Percentiles rank a stretch among this genome's conserved stretches.
phyloP scores from a whole-genome alignment of 53 echinoderm and acorn worm genomes.

The Holothuria scabra region DNA sequence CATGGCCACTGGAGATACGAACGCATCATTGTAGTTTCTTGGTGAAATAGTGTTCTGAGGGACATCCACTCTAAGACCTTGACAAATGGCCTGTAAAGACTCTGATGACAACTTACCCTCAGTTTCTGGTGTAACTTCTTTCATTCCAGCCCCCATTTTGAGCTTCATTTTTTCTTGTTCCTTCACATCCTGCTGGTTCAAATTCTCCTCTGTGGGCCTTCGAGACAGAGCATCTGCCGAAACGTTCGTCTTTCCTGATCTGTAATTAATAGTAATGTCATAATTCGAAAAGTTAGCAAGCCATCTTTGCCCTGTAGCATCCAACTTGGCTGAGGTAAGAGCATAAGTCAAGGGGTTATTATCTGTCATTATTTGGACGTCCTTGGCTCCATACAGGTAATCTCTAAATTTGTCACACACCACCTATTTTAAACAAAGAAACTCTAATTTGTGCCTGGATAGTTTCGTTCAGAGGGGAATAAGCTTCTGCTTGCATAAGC shows the following conservation, averaged over 20 bases:
- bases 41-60: too few relatives aligned
- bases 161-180: not conserved
- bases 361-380: slow-evolving; percentile 60
- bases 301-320: slow-evolving; percentile 69
- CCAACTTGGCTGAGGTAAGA: slow-evolving; percentile 58
- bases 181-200: not conserved
- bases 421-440: slow-evolving; percentile 65
- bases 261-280: slow-evolving; percentile 62
- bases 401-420: slow-evolving; percentile 63
- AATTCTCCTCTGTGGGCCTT: slow-evolving; percentile 36
- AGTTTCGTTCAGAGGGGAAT: slow-evolving; percentile 24
- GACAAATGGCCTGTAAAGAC: too few relatives aligned
- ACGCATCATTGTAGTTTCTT: not conserved
- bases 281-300: slow-evolving; percentile 53
- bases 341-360: slow-evolving; percentile 70
- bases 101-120: too few relatives aligned
- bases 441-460: slow-evolving; percentile 69
- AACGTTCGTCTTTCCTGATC: slow-evolving; percentile 57
- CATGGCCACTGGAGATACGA: not conserved
- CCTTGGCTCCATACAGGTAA: slow-evolving; percentile 57
- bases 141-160: too few relatives aligned
- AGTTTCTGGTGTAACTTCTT: too few relatives aligned
- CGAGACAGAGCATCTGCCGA: slow-evolving; percentile 73
- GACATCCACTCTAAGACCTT: too few relatives aligned
- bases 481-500: slow-evolving; percentile 9